Base-by-base conservation (phyloP, 2,797 vertebrate genomes). In the Macropus fuliginosus region DNA sequence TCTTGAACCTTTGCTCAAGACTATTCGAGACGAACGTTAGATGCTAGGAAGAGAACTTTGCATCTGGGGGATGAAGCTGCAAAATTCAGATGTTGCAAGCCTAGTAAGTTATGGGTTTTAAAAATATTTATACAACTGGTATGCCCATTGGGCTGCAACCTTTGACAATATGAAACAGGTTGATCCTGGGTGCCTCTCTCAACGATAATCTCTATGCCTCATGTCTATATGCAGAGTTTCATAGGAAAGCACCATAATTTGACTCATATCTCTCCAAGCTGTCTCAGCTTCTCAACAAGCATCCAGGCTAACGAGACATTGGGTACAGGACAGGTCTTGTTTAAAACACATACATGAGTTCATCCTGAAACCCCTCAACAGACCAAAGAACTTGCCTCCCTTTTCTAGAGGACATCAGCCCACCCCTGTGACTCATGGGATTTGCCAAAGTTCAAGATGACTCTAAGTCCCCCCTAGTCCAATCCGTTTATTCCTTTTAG, bases 11-110 rank as follows among this genome's bases (percentile, higher is more conserved):
- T 81, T 98, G 91, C 95, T 98, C 54, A 96, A 94, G 98, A 97
- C 98, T 54, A 98, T 98, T 34, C 96, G 16, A 59, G 96, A 98
- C n/a, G 98, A 98, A 92, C 52, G 95, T 9, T 99, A 98, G 96
- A 98, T 18, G 14, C 66, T 95, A 54, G 98, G 96, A 54, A 98
- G 97, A 46, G 98, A 98, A 59, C 55, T 99, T n/a, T 98, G 97
- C 74, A 12, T 98, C 92, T 98, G 98, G 98, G 97, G 98, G 66
- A 94, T 98, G 92, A 95, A 92, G 5, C 97, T 98, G 92, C 98
- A 92, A 92, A 98, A 98, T 54, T 97, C 97, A n/a, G 97, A 98
- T 96, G 92, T 98, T 3, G 97, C 97, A 96, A 98, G 98, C 46
- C 97, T 98, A 31, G 97, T 99, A 97, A 98, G 98, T 98, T 89